Base-by-base conservation (phyloP, 1,140 invertebrate genomes). In the Ceratitis capitata region DNA sequence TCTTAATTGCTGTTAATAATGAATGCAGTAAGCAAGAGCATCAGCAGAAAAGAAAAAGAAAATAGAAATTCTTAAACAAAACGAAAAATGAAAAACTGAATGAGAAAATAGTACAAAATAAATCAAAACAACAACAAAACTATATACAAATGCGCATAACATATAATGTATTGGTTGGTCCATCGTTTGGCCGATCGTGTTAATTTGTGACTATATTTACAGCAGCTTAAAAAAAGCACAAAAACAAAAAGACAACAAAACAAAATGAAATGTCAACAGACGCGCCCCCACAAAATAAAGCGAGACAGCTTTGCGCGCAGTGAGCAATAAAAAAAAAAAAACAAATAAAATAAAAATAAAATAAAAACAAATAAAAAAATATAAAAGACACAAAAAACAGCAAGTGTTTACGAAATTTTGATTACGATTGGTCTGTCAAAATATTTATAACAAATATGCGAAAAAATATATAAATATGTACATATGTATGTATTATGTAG, bases 321-420 rank as follows among this genome's bases (percentile, higher is more conserved):
- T n/a, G n/a, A n/a, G 69, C 69, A 78, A 26, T 45, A 45, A 78
- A n/a, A n/a, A n/a, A n/a, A n/a, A n/a, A n/a, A n/a, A n/a, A n/a
- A n/a, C n/a, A n/a, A n/a, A n/a, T n/a, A n/a, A n/a, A n/a, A n/a
- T n/a, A n/a, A n/a, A n/a, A n/a, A n/a, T n/a, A n/a, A n/a, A n/a
- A n/a, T n/a, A n/a, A n/a, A n/a, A n/a, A n/a, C n/a, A n/a, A n/a
- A n/a, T n/a, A n/a, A n/a, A n/a, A n/a, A n/a, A n/a, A n/a, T n/a
- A n/a, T n/a, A n/a, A n/a, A n/a, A n/a, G n/a, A n/a, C n/a, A n/a
- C n/a, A n/a, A n/a, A n/a, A n/a, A n/a, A n/a, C n/a, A n/a, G n/a
- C n/a, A n/a, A 78, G 19, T 78, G 39, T 78, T 78, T 78, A 78
- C 69, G 39, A 78, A 78, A 78, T 45, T 45, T 45, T 78, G 69